These are phyloP conservation scores for Scaptomyza flava DNA, from an alignment of 2,888 invertebrate genomes.

Conservation along the genomic window DNA sequence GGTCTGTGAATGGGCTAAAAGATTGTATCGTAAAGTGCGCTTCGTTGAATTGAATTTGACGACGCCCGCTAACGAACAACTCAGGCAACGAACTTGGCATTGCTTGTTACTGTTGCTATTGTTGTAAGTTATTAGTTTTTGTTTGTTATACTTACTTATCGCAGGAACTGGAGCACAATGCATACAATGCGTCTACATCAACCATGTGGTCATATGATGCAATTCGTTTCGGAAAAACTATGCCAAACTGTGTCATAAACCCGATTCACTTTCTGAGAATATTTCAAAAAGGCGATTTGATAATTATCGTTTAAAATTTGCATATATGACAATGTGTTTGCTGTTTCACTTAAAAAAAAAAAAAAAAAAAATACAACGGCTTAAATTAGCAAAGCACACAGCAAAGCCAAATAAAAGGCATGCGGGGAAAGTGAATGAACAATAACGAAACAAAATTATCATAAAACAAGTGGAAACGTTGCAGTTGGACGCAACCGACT, in stretches of 20 bases:
- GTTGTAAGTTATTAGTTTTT: conserved; percentile 3
- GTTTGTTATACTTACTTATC: conserved; percentile 42
- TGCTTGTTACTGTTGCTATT: conserved; percentile 23
- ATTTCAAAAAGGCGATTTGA: conserved; percentile 44
- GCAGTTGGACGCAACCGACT: too few species aligned
- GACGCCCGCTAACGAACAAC: conserved; percentile 48
- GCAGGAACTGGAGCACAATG: conserved; percentile 58
- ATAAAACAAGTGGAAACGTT: neutral
- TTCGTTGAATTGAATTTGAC: conserved; percentile 46
- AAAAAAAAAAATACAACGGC: conserved; percentile 15
- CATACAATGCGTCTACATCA: conserved; percentile 29
- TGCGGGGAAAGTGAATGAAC: conserved; percentile 72
- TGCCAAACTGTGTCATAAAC: conserved; percentile 3
- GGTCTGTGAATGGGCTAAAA: conserved; percentile 41
- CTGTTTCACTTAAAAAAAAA: conserved; percentile 38
- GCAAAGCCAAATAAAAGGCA: conserved; percentile 54
- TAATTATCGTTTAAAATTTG: conserved; percentile 56
- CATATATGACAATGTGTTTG: conserved; percentile 50
- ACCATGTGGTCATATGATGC: conserved; percentile 27
- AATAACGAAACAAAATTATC: conserved; percentile 18
- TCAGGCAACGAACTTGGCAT: conserved; percentile 67
- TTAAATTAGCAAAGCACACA: conserved; percentile 74
- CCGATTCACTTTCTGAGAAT: conserved; percentile 9
- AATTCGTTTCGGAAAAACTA: conserved; percentile 3
- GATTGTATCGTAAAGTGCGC: conserved; percentile 11